Conservation (phyloP, 2,888 invertebrate genomes). For the Melinaea menophilus region DNA sequence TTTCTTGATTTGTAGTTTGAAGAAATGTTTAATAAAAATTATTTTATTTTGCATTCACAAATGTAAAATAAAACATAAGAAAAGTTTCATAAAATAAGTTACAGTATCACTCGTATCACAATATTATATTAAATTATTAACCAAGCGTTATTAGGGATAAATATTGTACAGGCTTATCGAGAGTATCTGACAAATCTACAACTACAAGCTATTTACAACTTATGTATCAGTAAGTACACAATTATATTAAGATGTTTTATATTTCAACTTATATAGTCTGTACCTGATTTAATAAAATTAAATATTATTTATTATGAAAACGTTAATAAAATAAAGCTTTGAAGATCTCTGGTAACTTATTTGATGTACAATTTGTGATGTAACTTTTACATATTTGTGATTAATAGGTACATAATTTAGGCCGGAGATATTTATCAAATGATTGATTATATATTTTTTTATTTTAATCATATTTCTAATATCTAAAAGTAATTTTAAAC, state of each 20-base stretch:
- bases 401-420: slow-evolving; percentile 8
- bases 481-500: slow-evolving; percentile 1
- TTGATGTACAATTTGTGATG: no score
- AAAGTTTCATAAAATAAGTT: slow-evolving; percentile 14
- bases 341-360: background rate
- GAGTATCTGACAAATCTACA: slow-evolving; percentile 12
- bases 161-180: slow-evolving; percentile 6
- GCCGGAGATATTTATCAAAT: slow-evolving; percentile 4
- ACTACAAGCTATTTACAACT: slow-evolving; percentile 18
- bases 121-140: slow-evolving; percentile 8
- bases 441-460: background rate
- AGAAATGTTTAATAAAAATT: background rate
- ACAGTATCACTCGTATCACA: slow-evolving; percentile 18
- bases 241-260: slow-evolving; percentile 10
- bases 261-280: background rate
- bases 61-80: slow-evolving; percentile 18
- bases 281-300: slow-evolving; percentile 12
- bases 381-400: no score
- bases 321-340: background rate
- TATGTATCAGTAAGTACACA: slow-evolving; percentile 10
- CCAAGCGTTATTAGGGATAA: background rate
- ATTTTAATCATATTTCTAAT: background rate
- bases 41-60: slow-evolving; percentile 4
- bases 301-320: background rate
- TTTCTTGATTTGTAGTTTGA: slow-evolving; percentile 8